phyloP scores from a whole-genome alignment of 2,113 vertebrate genomes.

The Protobothrops mucrosquamatus region DNA sequence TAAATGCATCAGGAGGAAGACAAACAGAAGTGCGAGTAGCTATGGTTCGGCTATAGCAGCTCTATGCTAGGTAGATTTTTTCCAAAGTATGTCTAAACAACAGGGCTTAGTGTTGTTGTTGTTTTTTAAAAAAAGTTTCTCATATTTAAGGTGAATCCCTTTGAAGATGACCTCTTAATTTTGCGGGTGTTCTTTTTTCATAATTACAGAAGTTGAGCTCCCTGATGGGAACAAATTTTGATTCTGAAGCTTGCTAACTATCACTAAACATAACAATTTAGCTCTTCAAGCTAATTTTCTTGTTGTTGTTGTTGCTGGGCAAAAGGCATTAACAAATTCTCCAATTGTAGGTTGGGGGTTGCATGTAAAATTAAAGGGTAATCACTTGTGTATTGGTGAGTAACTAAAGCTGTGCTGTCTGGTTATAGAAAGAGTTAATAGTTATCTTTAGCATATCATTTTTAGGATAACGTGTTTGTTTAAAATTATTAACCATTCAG shows the following conservation, averaged over 20 bases:
- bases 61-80: neutral
- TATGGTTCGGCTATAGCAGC: neutral
- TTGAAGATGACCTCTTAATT: neutral
- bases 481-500: neutral
- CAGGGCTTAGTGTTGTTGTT: neutral
- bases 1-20: neutral
- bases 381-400: neutral
- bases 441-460: neutral
- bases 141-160: conserved; percentile 1
- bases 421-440: neutral
- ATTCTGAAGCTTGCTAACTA: neutral
- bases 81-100: conserved; percentile 50
- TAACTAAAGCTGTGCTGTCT: neutral
- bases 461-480: neutral
- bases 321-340: neutral
- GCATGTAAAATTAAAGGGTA: neutral
- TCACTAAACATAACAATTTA: neutral
- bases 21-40: neutral
- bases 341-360: neutral
- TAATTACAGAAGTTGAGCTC: neutral
- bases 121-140: neutral
- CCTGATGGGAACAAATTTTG: neutral
- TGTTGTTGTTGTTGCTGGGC: neutral
- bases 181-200: neutral
- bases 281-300: neutral